A percentile compares a stretch with the other conserved stretches of the same genome.
These are phyloP conservation scores for Esox niger DNA, from an alignment of 2,113 vertebrate genomes.

Conservation along the genomic window DNA sequence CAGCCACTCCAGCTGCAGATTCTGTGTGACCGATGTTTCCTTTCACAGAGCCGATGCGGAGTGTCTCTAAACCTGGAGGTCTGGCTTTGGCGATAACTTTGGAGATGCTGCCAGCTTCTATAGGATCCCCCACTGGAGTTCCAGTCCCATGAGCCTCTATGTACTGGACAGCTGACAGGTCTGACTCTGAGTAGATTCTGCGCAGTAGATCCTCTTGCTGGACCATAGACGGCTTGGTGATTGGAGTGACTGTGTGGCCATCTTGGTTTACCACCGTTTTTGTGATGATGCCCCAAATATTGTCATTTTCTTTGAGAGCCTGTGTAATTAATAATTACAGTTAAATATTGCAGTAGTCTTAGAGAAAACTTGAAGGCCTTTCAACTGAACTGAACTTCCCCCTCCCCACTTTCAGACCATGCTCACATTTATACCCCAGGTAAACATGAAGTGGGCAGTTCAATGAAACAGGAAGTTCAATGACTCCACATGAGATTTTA, in stretches of 20 bases:
- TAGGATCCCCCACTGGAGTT: slow-evolving; percentile 77
- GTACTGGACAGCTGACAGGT: slow-evolving; percentile 77
- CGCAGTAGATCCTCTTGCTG: slow-evolving; percentile 80
- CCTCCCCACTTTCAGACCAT: too few species aligned
- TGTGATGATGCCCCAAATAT: slow-evolving; percentile 81
- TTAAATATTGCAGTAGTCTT: too few species aligned
- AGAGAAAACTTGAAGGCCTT: too few species aligned
- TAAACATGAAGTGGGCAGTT: not conserved
- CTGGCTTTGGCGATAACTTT: slow-evolving; percentile 73
- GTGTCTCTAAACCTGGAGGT: slow-evolving; percentile 44
- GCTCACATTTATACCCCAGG: too few species aligned
- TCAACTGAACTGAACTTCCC: too few species aligned
- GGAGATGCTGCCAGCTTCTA: slow-evolving; percentile 77
- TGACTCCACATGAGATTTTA: slow-evolving; percentile 48
- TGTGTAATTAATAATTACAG: slow-evolving; percentile 35
- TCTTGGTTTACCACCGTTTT: slow-evolving; percentile 83
- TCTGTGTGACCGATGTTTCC: slow-evolving; percentile 84
- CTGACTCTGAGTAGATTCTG: slow-evolving; percentile 72
- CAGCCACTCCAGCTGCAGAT: slow-evolving; percentile 80
- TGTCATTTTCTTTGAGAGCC: slow-evolving; percentile 75
- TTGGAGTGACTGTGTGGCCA: slow-evolving; percentile 72
- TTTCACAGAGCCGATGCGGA: slow-evolving; percentile 85
- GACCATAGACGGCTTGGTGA: slow-evolving; percentile 77
- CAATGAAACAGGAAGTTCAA: slow-evolving; percentile 6
- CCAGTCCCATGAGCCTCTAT: slow-evolving; percentile 85